These are phyloP conservation scores for Ylistrum balloti DNA, from an alignment of 1,140 invertebrate genomes.

Conservation along the genomic window DNA sequence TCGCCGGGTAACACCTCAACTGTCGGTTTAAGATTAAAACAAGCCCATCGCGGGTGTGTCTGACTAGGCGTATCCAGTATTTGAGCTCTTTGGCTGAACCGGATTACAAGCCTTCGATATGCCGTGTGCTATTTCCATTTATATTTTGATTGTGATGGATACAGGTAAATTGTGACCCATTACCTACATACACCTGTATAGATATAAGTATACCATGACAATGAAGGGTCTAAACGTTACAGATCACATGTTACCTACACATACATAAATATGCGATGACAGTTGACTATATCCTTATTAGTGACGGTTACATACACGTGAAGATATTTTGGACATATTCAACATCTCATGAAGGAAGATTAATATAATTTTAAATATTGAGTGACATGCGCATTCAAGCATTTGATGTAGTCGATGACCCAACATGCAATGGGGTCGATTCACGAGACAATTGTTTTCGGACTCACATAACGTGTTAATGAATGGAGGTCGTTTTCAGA, in stretches of 20 bases:
- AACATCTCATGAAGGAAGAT: constrained; percentile 25
- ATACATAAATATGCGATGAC: neutral
- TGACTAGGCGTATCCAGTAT: too few species aligned
- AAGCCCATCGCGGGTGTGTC: too few species aligned
- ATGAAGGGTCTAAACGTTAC: neutral
- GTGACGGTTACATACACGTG: neutral
- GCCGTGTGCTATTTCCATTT: too few species aligned
- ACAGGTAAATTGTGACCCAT: too few species aligned
- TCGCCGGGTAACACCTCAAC: too few species aligned
- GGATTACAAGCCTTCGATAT: too few species aligned
- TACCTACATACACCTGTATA: too few species aligned
- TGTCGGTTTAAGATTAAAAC: too few species aligned
- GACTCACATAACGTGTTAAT: neutral
- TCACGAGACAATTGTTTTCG: neutral
- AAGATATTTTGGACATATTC: constrained; percentile 24
- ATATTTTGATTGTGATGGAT: too few species aligned
- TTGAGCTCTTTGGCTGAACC: too few species aligned
- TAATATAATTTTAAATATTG: constrained; percentile 16
- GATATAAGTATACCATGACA: neutral
- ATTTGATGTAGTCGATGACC: neutral
- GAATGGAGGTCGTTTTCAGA: constrained; percentile 12
- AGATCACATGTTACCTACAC: neutral
- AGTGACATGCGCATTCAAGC: neutral
- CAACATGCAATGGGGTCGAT: constrained; percentile 15
- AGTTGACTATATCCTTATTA: neutral